Evolutionary conservation across 2,888 invertebrate species (phyloP).

Genomic region (Colostygia pectinataria): DNA sequence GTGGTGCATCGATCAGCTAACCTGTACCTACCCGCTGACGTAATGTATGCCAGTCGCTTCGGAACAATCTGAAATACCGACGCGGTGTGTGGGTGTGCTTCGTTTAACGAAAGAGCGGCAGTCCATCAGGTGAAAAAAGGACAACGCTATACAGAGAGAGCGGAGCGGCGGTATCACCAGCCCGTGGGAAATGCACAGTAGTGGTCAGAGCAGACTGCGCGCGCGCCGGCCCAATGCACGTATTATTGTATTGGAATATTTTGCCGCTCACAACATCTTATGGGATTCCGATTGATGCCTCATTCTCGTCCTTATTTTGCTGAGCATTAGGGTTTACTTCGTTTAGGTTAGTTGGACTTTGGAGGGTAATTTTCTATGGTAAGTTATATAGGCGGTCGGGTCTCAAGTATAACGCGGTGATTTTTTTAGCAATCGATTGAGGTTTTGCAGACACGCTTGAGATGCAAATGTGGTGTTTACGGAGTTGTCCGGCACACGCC

Average conservation of each 20-base stretch:
- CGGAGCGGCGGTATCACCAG: conserved; percentile 58
- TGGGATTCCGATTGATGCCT: conserved; percentile 33
- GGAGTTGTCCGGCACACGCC: conserved; percentile 73
- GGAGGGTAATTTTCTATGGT: conserved; percentile 36
- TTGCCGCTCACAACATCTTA: conserved; percentile 60
- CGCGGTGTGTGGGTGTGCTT: conserved; percentile 82
- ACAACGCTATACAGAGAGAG: conserved; percentile 62
- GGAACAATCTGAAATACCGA: conserved; percentile 80
- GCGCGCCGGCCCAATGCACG: conserved; percentile 83
- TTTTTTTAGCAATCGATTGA: conserved; percentile 81
- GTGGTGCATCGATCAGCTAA: conserved; percentile 59
- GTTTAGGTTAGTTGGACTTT: conserved; percentile 31
- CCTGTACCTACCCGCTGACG: conserved; percentile 54
- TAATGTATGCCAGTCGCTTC: conserved; percentile 77
- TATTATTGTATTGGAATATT: conserved; percentile 80
- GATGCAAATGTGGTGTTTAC: conserved; percentile 78
- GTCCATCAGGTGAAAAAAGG: conserved; percentile 72
- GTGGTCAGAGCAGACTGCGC: conserved; percentile 82
- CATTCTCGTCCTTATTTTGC: conserved; percentile 39
- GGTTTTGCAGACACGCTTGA: conserved; percentile 70
- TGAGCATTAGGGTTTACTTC: conserved; percentile 44
- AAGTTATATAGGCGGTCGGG: conserved; percentile 64
- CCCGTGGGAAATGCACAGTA: conserved; percentile 84
- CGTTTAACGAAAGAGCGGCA: conserved; percentile 81
- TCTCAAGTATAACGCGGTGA: conserved; percentile 71